These are phyloP conservation scores for Nicator chloris DNA, from an alignment of 2,113 vertebrate species.

Conservation along the genomic window DNA sequence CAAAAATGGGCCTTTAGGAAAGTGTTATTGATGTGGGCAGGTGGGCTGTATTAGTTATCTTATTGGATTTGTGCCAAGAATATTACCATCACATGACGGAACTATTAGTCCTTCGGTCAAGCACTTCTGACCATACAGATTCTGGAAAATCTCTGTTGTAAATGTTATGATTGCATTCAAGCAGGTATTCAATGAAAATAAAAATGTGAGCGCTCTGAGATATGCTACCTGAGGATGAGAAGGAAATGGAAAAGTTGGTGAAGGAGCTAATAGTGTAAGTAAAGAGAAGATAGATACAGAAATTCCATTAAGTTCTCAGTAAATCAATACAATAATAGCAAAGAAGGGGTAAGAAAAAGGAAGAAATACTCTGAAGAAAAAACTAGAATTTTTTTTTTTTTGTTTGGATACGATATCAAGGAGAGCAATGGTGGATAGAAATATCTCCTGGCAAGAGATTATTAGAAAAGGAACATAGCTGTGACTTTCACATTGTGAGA, in stretches of 20 bases:
- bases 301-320: background rate
- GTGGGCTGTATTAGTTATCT: background rate
- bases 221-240: background rate
- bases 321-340: background rate
- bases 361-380: background rate
- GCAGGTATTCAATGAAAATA: background rate
- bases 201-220: background rate
- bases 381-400: fast-evolving
- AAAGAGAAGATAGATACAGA: background rate
- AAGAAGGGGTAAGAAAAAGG: background rate
- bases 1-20: background rate
- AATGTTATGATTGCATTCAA: background rate
- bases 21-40: background rate
- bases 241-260: constrained; percentile 8
- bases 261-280: background rate
- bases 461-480: background rate
- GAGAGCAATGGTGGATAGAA: background rate
- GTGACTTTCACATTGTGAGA: background rate
- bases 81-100: background rate
- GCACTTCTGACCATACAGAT: background rate
- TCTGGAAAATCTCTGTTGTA: background rate
- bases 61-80: background rate
- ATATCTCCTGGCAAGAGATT: background rate
- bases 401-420: background rate
- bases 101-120: background rate